These are phyloP conservation scores for Cacatua alba DNA, from an alignment of 2,113 vertebrate genomes.

Conservation along the genomic window DNA sequence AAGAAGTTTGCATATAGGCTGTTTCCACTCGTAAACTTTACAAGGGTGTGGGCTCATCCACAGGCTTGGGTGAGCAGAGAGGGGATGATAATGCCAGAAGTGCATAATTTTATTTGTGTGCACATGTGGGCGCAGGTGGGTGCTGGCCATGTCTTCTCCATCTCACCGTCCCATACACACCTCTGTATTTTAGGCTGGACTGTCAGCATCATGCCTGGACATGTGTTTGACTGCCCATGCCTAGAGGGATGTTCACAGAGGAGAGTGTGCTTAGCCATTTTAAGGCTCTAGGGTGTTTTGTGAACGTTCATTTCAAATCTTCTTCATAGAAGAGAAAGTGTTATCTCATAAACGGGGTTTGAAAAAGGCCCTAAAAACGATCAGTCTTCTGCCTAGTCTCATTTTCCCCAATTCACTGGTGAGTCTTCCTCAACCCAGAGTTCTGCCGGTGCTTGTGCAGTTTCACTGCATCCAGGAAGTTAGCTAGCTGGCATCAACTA, in stretches of 20 bases:
- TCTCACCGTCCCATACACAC: fast-evolving
- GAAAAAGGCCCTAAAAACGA: neutral
- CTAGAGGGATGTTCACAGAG: neutral
- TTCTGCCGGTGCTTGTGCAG: fast-evolving
- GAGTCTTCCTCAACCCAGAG: neutral
- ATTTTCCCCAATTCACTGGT: neutral
- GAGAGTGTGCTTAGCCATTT: neutral
- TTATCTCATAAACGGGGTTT: neutral
- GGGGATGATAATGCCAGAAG: neutral
- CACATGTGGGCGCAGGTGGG: fast-evolving
- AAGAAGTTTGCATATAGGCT: fast-evolving
- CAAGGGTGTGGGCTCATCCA: fast-evolving
- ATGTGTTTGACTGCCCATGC: fast-evolving
- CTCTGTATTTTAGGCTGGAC: neutral
- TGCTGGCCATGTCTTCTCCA: neutral
- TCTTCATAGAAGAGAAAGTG: neutral
- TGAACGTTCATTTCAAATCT: neutral
- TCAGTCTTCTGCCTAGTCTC: neutral
- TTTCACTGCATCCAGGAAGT: neutral
- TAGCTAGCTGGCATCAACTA: fast-evolving
- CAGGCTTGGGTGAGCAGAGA: neutral
- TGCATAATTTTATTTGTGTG: neutral
- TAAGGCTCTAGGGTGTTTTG: neutral
- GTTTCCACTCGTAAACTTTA: neutral
- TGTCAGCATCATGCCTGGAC: fast-evolving